These are phyloP conservation scores for Schizotus pectinicornis DNA, from an alignment of 2,888 invertebrate genomes.

Conservation along the genomic window DNA sequence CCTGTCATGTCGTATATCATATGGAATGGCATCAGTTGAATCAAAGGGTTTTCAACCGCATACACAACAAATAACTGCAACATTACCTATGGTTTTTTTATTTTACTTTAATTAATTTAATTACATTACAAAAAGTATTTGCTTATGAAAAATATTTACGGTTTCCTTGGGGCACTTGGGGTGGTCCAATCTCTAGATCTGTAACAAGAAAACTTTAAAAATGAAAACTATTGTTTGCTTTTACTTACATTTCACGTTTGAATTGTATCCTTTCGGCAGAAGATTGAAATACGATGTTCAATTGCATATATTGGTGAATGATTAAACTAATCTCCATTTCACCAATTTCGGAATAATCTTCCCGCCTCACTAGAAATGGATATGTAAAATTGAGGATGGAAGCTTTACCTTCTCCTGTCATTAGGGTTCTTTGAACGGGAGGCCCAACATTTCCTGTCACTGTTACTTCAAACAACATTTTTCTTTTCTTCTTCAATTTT, in stretches of 20 bases:
- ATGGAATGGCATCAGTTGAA: too few species aligned
- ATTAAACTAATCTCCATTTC: slow-evolving; percentile 7
- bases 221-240: slow-evolving; percentile 19
- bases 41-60: too few species aligned
- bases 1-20: too few species aligned
- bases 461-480: too few species aligned
- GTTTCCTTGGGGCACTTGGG: slow-evolving; percentile 10
- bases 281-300: slow-evolving; percentile 11
- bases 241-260: slow-evolving; percentile 20
- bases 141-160: slow-evolving; percentile 10
- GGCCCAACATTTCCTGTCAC: too few species aligned
- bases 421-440: neutral
- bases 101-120: too few species aligned
- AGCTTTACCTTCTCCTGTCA: slow-evolving; percentile 1
- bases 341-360: slow-evolving; percentile 9
- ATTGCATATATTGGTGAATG: slow-evolving; percentile 1
- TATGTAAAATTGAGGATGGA: neutral
- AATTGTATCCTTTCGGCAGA: slow-evolving; percentile 4
- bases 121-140: slow-evolving; percentile 14
- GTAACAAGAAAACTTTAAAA: slow-evolving; percentile 17
- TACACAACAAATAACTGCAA: too few species aligned
- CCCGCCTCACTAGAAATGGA: neutral
- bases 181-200: slow-evolving; percentile 15
- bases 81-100: too few species aligned
- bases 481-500: too few species aligned